phyloP scores from a whole-genome alignment of 1,140 invertebrate species.

The Sitophilus oryzae region DNA sequence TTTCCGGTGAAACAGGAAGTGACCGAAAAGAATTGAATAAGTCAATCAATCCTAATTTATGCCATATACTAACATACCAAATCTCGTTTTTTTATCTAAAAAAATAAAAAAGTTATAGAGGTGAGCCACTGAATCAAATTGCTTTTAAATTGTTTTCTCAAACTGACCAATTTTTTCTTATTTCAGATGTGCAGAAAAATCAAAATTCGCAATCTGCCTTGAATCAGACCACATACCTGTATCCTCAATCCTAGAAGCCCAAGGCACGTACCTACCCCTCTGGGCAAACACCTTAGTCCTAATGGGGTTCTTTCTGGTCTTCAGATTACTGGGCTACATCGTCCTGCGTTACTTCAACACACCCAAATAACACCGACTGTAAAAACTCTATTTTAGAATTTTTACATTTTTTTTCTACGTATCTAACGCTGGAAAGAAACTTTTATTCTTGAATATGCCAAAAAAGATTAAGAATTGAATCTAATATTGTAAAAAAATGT shows the following conservation, averaged over 20 bases:
- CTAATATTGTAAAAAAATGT: not conserved
- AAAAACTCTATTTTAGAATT: conserved; percentile 28
- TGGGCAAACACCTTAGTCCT: conserved; percentile 75
- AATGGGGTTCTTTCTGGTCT: conserved; percentile 65
- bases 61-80: too few relatives aligned
- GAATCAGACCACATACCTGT: conserved; percentile 58
- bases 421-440: conserved; percentile 14
- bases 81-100: too few relatives aligned
- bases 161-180: conserved; percentile 15
- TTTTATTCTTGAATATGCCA: conserved; percentile 20
- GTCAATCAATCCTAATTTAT: too few relatives aligned
- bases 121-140: conserved; percentile 7
- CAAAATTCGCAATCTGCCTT: conserved; percentile 61
- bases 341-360: conserved; percentile 68
- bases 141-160: not conserved
- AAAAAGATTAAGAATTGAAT: conserved; percentile 12
- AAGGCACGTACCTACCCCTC: conserved; percentile 56
- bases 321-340: conserved; percentile 68
- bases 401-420: not conserved
- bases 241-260: conserved; percentile 61
- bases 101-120: too few relatives aligned
- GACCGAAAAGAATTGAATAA: too few relatives aligned
- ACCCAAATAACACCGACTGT: conserved; percentile 47
- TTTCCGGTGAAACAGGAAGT: too few relatives aligned
- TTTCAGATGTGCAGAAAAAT: conserved; percentile 60